Evolutionary conservation across 2,113 vertebrate species (phyloP).

Genomic region (Prunella himalayana): DNA sequence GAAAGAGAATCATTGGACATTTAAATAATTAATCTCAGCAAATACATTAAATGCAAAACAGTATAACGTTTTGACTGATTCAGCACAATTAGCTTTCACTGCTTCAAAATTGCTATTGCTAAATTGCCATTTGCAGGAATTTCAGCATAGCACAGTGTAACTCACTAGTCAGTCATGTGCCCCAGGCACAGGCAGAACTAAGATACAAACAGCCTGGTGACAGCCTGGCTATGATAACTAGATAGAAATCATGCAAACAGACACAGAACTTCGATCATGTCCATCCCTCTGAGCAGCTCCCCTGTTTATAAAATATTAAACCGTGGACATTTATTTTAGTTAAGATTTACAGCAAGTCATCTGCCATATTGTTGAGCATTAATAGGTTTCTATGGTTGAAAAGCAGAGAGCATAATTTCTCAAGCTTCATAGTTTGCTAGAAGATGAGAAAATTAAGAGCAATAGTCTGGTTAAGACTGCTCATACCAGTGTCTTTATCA

Average conservation of each 20-base stretch:
- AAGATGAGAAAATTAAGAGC: neutral
- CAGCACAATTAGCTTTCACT: slow-evolving; percentile 55
- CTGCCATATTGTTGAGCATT: neutral
- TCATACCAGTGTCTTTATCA: neutral
- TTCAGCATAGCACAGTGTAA: slow-evolving; percentile 30
- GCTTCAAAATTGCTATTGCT: slow-evolving; percentile 51
- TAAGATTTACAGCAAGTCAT: slow-evolving; percentile 15
- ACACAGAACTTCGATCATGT: neutral
- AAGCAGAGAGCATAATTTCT: slow-evolving; percentile 1
- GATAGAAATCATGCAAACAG: neutral
- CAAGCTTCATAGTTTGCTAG: neutral
- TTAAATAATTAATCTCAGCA: slow-evolving; percentile 65
- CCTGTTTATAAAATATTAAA: neutral
- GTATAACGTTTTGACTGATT: slow-evolving; percentile 63
- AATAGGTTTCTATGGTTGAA: neutral
- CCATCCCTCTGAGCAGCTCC: neutral
- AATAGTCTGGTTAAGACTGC: neutral
- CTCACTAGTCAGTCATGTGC: slow-evolving; percentile 38
- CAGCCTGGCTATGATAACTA: slow-evolving; percentile 38
- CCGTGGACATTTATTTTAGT: neutral
- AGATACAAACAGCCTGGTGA: slow-evolving; percentile 15
- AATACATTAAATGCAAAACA: slow-evolving; percentile 44
- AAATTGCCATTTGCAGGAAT: slow-evolving; percentile 56
- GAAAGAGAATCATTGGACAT: slow-evolving; percentile 25
- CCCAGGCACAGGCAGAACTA: neutral